Evolutionary conservation across 2,888 invertebrate species (phyloP).

Genomic region (Abrostola tripartita): DNA sequence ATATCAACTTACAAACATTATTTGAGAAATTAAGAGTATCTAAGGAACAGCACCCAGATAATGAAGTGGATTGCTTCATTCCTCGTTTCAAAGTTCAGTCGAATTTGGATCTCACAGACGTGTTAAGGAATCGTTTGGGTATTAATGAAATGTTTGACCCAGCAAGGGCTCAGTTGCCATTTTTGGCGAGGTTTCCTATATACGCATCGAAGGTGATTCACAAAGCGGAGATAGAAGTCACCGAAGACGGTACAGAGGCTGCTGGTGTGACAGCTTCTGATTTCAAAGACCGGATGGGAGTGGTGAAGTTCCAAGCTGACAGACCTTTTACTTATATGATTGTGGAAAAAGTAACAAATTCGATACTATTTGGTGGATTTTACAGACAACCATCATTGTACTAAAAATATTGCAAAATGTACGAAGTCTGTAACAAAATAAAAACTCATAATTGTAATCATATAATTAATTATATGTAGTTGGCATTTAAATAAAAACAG

Average conservation of each 20-base stretch:
- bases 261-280: constrained; percentile 87
- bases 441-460: constrained; percentile 9
- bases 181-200: constrained; percentile 84
- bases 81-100: constrained; percentile 90
- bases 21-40: constrained; percentile 84
- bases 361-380: constrained; percentile 81
- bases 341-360: constrained; percentile 88
- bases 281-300: constrained; percentile 85
- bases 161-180: constrained; percentile 67
- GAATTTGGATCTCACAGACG: constrained; percentile 85
- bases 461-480: too few relatives aligned
- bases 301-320: constrained; percentile 89
- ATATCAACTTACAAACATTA: constrained; percentile 81
- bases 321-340: constrained; percentile 91
- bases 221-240: constrained; percentile 92
- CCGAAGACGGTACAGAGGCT: constrained; percentile 92
- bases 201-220: constrained; percentile 90
- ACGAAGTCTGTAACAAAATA: constrained; percentile 13
- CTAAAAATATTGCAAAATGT: constrained; percentile 51
- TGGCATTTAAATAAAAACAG: too few relatives aligned
- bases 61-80: constrained; percentile 90
- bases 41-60: constrained; percentile 86
- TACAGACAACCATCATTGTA: constrained; percentile 76
- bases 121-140: constrained; percentile 77
- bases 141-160: constrained; percentile 89